These are phyloP conservation scores for Agrochola lychnidis DNA, from an alignment of 2,888 invertebrate genomes.

Conservation along the genomic window DNA sequence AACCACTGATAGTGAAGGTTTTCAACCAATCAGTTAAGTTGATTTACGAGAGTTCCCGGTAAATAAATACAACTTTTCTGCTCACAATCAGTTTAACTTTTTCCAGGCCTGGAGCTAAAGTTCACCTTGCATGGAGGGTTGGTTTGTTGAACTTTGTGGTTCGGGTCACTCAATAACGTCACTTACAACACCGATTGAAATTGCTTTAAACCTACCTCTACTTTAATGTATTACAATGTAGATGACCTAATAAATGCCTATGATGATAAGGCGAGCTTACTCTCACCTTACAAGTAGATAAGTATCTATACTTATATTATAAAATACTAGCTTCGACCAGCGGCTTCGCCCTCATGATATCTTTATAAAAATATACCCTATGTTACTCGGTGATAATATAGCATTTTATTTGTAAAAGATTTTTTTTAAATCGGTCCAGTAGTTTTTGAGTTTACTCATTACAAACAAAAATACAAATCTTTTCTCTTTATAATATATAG, in stretches of 20 bases:
- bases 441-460: too few species aligned
- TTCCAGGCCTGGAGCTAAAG: constrained; percentile 18
- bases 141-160: constrained; percentile 38
- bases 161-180: not conserved
- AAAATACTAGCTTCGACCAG: too few species aligned
- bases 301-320: not conserved
- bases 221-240: constrained; percentile 19
- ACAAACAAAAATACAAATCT: too few species aligned
- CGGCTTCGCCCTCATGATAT: too few species aligned
- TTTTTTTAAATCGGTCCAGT: too few species aligned
- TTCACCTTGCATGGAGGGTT: constrained; percentile 33
- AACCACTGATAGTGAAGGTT: constrained; percentile 10
- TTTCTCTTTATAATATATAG: too few species aligned
- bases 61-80: constrained; percentile 41
- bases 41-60: constrained; percentile 31
- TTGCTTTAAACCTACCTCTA: not conserved
- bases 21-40: constrained; percentile 31
- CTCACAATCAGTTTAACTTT: constrained; percentile 45
- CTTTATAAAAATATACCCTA: too few species aligned
- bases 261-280: constrained; percentile 26
- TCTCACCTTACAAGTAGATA: constrained; percentile 6
- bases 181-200: constrained; percentile 22
- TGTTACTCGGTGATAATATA: too few species aligned
- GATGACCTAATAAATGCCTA: constrained; percentile 27
- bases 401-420: too few species aligned